Percentiles rank a stretch among this genome's conserved stretches.
Conservation (phyloP, 2,113 vertebrate species). For the Corythornis vintsioides region DNA sequence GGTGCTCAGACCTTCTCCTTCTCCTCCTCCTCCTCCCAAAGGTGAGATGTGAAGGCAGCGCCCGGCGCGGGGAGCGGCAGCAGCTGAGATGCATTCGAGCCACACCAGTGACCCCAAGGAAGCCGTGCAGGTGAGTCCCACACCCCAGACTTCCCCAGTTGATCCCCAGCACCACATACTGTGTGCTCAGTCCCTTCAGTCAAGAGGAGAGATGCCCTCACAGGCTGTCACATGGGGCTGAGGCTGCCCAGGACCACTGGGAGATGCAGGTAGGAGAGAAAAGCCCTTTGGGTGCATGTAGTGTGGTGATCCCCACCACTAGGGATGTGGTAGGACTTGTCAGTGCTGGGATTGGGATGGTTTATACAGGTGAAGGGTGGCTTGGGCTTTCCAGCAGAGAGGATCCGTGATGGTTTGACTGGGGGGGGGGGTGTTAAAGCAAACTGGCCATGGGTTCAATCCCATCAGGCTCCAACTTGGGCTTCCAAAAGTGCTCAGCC, state of each 20-base stretch:
- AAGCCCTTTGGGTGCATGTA: no score
- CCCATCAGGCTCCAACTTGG: background rate
- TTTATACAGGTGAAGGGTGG: accelerated
- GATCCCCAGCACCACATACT: background rate
- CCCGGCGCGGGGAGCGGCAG: background rate
- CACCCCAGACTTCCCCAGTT: background rate
- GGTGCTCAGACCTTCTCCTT: background rate
- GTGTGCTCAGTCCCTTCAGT: no score
- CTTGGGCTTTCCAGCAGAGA: background rate
- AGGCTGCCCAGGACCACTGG: no score
- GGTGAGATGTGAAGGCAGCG: slow-evolving; percentile 75
- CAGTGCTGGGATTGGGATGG: background rate
- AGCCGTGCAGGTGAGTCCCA: slow-evolving; percentile 81
- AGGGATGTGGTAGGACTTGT: accelerated
- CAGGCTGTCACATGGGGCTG: no score
- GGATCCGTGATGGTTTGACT: background rate
- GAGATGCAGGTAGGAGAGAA: no score
- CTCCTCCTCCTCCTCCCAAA: slow-evolving; percentile 55
- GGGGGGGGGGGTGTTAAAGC: background rate
- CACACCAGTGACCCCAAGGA: slow-evolving; percentile 79
- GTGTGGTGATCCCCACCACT: background rate
- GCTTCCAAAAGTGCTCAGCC: background rate
- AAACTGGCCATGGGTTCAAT: background rate
- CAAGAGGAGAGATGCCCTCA: no score
- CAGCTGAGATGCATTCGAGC: slow-evolving; percentile 86